Evolutionary conservation across 2,113 vertebrate species (phyloP), one percentile per base, ranked within the genome.

Genomic region (Paraplagusia blochii): DNA sequence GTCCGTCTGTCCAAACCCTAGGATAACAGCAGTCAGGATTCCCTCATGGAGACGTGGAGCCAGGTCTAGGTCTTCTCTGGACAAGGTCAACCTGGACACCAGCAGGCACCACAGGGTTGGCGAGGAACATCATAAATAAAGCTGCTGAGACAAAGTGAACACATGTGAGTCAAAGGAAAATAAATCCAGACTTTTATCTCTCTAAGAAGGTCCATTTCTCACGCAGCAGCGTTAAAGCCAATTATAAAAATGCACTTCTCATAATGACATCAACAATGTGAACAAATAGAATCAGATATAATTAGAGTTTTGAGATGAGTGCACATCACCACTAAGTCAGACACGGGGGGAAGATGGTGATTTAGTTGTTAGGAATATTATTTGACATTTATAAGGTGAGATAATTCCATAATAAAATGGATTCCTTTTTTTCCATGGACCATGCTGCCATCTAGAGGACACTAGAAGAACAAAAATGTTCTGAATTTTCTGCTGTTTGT

Each of bases 1-100:
- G 92, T 95, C 89, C 89, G 90, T 88, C 85, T 91, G 91, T 86
- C 87, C 86, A 75, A 85, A 71, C 90, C 88, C 89, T 40, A 90
- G 80, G 80, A 90, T 90, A 29, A 82, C 85, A 81, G 78, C 85
- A 77, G 49, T 34, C 85, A 87, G 88, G 86, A 85, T 88, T 85
- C 81, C 90, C 91, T 88, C 87, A 81, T 88, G 91, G 88, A 91
- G 89, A 83, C 87, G 72, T 83, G 89, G 88, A 91, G 90, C 87
- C 66, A 34, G 63, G 72, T 55, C 63, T 55, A 61, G 18, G 57
- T 76, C 86, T 91, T 93, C 90, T 91, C 92, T 89, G 90, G 90
- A 92, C 90, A 91, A 93, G 90, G 89, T 90, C 88, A 90, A 80
- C 72, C 78, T 75, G 72, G 72, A 81, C 73, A 53, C 77, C 50